A percentile compares a stretch with the other conserved stretches of the same genome.
phyloP scores from a whole-genome alignment of 1,140 invertebrate genomes.

The Drosophila kurseongensis region DNA sequence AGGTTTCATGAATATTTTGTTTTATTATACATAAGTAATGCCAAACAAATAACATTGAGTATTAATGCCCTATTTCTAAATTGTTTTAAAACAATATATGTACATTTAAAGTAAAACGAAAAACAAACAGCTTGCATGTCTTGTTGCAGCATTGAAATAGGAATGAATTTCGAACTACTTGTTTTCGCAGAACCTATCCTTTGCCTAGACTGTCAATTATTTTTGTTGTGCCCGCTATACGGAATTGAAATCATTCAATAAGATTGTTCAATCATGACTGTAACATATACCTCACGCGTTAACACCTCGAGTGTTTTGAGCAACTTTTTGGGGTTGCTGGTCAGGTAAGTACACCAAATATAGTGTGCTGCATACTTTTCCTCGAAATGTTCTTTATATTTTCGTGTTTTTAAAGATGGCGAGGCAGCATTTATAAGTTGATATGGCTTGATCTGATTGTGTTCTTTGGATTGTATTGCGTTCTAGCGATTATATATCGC shows the following conservation, averaged over 20 bases:
- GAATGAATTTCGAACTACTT: no score
- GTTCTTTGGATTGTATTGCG: slow-evolving; percentile 92
- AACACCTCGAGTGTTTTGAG: slow-evolving; percentile 56
- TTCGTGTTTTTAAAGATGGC: slow-evolving; percentile 92
- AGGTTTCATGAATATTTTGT: slow-evolving; percentile 1
- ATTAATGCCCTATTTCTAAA: neutral
- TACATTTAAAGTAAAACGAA: neutral
- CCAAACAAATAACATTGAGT: neutral
- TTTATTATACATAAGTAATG: neutral
- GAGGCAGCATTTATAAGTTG: slow-evolving; percentile 97
- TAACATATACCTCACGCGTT: slow-evolving; percentile 70
- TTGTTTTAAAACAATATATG: neutral
- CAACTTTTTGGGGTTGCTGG: slow-evolving; percentile 62
- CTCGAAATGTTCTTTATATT: slow-evolving; percentile 69
- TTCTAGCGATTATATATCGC: slow-evolving; percentile 93
- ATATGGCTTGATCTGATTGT: slow-evolving; percentile 95
- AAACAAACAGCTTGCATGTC: no score
- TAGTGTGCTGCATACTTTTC: neutral
- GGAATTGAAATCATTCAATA: neutral
- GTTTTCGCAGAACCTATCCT: neutral
- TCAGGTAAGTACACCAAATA: slow-evolving; percentile 30
- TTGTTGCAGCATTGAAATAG: neutral
- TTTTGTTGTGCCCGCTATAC: neutral
- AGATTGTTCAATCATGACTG: slow-evolving; percentile 59
- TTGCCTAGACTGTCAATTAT: neutral